Percentiles rank a stretch among this genome's conserved stretches.
Evolutionary conservation across 2,113 vertebrate genomes (phyloP).

Genomic region (Agelaius tricolor): DNA sequence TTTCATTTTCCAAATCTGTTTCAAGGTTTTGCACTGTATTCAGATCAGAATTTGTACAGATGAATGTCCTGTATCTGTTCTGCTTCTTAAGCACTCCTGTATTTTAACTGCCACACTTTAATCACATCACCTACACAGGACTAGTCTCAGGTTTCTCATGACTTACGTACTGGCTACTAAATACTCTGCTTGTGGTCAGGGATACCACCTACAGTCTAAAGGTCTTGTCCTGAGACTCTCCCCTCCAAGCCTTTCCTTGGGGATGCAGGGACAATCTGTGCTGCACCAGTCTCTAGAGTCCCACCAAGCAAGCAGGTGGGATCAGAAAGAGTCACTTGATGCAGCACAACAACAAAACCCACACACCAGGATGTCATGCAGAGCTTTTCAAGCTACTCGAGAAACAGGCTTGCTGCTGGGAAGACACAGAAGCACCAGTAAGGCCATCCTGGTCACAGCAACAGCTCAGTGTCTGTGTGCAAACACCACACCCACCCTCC

Average conservation of each 20-base stretch:
- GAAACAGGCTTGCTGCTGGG: background rate
- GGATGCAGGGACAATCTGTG: background rate
- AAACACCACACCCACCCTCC: no score
- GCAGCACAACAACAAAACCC: background rate
- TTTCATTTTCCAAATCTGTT: background rate
- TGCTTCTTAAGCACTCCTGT: background rate
- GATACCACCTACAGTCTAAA: rapidly evolving
- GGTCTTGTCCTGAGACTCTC: background rate
- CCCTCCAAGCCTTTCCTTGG: background rate
- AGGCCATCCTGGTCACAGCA: background rate
- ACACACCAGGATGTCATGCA: background rate
- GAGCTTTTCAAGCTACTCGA: background rate
- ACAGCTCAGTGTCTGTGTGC: background rate
- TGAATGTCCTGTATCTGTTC: background rate
- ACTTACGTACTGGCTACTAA: background rate
- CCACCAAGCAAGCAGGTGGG: background rate
- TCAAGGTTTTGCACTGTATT: background rate
- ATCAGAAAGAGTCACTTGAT: rapidly evolving
- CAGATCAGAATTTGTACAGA: background rate
- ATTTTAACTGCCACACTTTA: background rate
- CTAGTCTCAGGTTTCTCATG: background rate
- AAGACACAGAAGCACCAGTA: background rate
- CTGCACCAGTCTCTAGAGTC: background rate
- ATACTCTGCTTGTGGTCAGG: background rate
- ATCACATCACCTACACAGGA: background rate